A percentile compares a stretch with the other conserved stretches of the same genome.
phyloP scores from a whole-genome alignment of 2,797 vertebrate species.

The Argya squamiceps region DNA sequence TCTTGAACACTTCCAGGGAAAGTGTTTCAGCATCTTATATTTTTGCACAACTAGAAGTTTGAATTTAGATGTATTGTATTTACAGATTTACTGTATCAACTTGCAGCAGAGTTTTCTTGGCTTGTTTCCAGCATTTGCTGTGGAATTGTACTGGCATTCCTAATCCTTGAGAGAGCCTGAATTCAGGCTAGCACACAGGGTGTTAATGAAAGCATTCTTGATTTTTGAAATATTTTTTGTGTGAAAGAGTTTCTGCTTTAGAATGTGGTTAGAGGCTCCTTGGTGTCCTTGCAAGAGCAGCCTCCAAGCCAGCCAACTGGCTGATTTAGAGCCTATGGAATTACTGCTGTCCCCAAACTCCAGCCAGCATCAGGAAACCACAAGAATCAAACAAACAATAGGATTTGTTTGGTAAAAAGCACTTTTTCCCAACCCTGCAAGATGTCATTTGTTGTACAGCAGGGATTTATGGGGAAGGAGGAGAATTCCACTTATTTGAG shows the following conservation, averaged over 20 bases:
- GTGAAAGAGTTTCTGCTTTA: neutral
- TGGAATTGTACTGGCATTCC: neutral
- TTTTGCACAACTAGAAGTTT: neutral
- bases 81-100: neutral
- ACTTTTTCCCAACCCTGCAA: neutral
- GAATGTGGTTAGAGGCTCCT: neutral
- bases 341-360: neutral
- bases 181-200: neutral
- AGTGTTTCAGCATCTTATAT: neutral
- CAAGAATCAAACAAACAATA: conserved; percentile 25
- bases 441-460: neutral
- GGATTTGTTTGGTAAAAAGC: neutral
- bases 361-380: conserved; percentile 8
- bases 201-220: neutral
- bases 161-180: neutral
- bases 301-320: neutral
- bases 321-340: neutral
- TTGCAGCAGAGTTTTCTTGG: neutral
- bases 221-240: neutral
- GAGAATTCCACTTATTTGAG: neutral
- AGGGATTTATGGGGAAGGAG: neutral
- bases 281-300: neutral
- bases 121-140: neutral
- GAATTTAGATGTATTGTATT: neutral
- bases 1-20: neutral